Percentiles rank a stretch among this genome's conserved stretches.
phyloP scores from a whole-genome alignment of 2,113 vertebrate genomes.

The Myiozetetes cayanensis region DNA sequence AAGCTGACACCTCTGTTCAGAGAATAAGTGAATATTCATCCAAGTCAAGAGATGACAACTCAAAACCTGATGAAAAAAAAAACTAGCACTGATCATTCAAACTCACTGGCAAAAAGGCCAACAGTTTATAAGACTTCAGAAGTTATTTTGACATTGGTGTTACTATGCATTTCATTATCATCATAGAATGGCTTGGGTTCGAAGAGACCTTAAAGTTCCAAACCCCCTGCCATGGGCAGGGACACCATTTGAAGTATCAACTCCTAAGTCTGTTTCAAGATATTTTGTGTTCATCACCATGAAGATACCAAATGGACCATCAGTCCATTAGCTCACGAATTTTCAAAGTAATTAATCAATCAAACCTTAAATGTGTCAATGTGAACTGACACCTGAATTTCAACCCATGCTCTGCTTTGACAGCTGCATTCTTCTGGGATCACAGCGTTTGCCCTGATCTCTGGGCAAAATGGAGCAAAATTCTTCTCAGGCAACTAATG shows the following conservation, averaged over 20 bases:
- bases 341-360: conserved; percentile 25
- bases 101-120: background rate
- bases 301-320: background rate
- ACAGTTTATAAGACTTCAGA: background rate
- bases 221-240: fast-evolving
- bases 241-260: background rate
- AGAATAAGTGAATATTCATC: background rate
- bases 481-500: background rate
- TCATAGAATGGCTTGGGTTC: background rate
- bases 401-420: background rate
- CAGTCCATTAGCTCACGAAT: background rate
- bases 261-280: background rate
- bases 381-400: background rate
- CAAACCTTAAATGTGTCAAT: background rate
- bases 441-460: background rate
- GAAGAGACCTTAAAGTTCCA: background rate
- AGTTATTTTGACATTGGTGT: background rate
- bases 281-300: background rate
- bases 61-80: background rate
- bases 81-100: background rate
- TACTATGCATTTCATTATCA: background rate
- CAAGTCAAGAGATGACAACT: background rate
- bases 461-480: background rate
- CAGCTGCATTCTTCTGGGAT: background rate
- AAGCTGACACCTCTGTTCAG: background rate